phyloP scores from a whole-genome alignment of 2,797 vertebrate genomes.

The Tamandua tetradactyla region DNA sequence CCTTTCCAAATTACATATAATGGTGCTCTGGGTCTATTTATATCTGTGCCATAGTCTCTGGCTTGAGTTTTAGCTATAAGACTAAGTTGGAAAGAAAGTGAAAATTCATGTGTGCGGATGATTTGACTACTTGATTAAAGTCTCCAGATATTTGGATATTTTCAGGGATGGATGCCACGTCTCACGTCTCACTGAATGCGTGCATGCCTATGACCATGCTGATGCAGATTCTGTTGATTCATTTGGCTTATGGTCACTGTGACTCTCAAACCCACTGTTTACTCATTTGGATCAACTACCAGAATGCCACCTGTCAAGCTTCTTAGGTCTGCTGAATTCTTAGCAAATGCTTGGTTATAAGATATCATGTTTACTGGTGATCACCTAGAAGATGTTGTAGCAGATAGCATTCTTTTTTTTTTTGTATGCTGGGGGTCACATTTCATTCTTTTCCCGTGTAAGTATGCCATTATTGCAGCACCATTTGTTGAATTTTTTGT shows the following conservation, averaged over 20 bases:
- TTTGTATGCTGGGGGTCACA: too few species aligned
- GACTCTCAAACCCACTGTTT: neutral
- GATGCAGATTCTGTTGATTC: neutral
- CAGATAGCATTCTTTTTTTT: neutral
- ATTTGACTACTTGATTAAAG: conserved; percentile 66
- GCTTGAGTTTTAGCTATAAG: conserved; percentile 69
- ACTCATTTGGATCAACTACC: neutral
- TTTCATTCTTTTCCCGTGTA: too few species aligned
- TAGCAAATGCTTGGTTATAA: neutral
- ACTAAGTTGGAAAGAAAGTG: conserved; percentile 70
- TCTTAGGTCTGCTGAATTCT: neutral
- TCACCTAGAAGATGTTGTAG: neutral
- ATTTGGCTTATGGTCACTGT: neutral
- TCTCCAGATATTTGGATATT: conserved; percentile 56
- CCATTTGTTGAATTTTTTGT: too few species aligned
- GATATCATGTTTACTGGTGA: neutral
- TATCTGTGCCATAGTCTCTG: conserved; percentile 70
- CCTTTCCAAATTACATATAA: conserved; percentile 81
- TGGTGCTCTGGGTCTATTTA: conserved; percentile 76
- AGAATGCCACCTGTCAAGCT: neutral
- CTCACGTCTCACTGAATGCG: neutral
- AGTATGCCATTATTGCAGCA: too few species aligned
- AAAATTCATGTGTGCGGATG: conserved; percentile 31
- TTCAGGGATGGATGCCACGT: neutral
- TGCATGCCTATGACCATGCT: neutral